Conservation (phyloP, 2,113 vertebrate genomes). For the Istiophorus platypterus region DNA sequence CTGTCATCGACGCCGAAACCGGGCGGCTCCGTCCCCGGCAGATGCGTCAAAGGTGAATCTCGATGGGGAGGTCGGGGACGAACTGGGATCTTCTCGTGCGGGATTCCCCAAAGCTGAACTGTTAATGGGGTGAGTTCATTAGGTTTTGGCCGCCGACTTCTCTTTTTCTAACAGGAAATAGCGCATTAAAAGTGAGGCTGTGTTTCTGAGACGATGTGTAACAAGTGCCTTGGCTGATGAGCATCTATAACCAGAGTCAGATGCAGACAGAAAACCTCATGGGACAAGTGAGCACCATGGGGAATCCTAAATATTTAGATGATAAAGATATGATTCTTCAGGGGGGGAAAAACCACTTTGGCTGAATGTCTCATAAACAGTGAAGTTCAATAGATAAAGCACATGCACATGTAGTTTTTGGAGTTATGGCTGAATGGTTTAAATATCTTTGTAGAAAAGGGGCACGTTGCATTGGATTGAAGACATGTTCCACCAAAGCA, state of each 20-base stretch:
- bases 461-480: background rate
- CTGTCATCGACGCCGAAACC: conserved; percentile 47
- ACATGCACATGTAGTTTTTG: background rate
- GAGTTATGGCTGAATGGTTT: background rate
- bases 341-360: background rate
- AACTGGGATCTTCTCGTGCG: conserved; percentile 18
- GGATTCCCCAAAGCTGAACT: conserved; percentile 36
- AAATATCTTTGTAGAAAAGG: background rate
- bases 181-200: conserved; percentile 34
- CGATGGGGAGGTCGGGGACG: conserved; percentile 35
- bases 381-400: background rate
- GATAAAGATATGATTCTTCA: conserved; percentile 27
- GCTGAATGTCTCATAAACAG: background rate
- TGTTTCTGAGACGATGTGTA: conserved; percentile 43
- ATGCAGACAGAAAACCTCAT: conserved; percentile 1
- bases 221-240: conserved; percentile 59
- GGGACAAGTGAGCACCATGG: background rate
- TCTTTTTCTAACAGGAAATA: background rate
- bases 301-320: background rate
- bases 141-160: conserved; percentile 10
- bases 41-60: conserved; percentile 46
- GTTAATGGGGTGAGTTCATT: conserved; percentile 70
- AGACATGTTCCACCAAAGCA: background rate
- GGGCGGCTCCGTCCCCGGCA: conserved; percentile 29
- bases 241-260: background rate